phyloP scores from a whole-genome alignment of 2,113 vertebrate species.

The Eleginops maclovinus region DNA sequence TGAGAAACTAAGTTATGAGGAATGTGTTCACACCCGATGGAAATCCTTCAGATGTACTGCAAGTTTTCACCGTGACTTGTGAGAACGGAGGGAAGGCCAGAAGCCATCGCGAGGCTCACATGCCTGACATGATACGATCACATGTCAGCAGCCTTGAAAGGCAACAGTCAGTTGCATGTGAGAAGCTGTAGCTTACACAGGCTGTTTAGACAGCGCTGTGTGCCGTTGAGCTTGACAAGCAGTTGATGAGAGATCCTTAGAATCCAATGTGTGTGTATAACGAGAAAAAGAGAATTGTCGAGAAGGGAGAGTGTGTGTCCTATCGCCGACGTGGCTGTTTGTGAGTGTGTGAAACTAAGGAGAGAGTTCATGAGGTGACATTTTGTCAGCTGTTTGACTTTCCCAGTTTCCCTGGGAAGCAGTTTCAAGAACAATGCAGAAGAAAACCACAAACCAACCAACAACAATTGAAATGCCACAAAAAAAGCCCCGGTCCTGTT shows the following conservation, averaged over 20 bases:
- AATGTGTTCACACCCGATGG: conserved; percentile 49
- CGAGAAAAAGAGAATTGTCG: conserved; percentile 44
- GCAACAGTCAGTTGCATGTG: conserved; percentile 43
- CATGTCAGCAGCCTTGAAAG: conserved; percentile 55
- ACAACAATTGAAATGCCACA: conserved; percentile 69
- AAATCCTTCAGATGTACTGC: conserved; percentile 51
- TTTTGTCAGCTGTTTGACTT: conserved; percentile 82
- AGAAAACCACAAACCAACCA: conserved; percentile 61
- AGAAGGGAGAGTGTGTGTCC: conserved; percentile 55
- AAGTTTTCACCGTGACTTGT: conserved; percentile 15
- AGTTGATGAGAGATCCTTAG: conserved; percentile 62
- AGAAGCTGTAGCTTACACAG: conserved; percentile 39
- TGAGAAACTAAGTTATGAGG: conserved; percentile 43
- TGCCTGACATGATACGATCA: conserved; percentile 60
- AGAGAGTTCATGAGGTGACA: conserved; percentile 77
- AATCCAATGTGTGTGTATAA: conserved; percentile 22
- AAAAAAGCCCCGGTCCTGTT: conserved; percentile 12
- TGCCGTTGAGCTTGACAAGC: conserved; percentile 63
- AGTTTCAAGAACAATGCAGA: conserved; percentile 73
- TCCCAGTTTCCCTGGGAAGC: conserved; percentile 79
- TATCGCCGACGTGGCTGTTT: conserved; percentile 62
- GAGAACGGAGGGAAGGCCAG: conserved; percentile 20
- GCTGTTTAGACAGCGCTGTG: conserved; percentile 67
- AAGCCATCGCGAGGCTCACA: conserved; percentile 37
- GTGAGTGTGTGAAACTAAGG: conserved; percentile 68